Conservation (phyloP, 2,797 vertebrate genomes). For the Clarias platycephalus region DNA sequence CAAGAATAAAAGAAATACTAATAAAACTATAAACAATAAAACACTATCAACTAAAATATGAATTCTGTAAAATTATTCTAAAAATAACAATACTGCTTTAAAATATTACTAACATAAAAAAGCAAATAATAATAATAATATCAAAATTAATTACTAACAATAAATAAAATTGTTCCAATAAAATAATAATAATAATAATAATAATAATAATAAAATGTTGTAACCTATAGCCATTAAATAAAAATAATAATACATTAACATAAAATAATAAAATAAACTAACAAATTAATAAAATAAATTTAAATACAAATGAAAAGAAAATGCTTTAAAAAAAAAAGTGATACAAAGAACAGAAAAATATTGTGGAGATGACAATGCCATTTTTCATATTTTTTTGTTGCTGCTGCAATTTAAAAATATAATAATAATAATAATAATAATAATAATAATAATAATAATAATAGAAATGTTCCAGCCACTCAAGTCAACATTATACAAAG, state of each 20-base stretch:
- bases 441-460: neutral
- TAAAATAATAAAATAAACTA: no score
- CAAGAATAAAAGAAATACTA: neutral
- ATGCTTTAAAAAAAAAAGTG: no score
- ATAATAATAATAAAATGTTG: neutral
- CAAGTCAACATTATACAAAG: no score
- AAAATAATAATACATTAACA: no score
- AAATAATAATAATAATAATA: neutral
- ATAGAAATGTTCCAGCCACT: no score
- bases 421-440: neutral
- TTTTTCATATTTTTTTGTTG: neutral
- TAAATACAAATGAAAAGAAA: no score
- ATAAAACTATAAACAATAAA: neutral
- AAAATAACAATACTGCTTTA: neutral
- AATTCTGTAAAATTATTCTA: no score
- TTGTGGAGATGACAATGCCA: neutral
- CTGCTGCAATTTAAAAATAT: constrained; percentile 51
- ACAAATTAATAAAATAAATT: no score
- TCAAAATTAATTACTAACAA: neutral
- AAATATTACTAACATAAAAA: neutral
- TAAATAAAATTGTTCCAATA: neutral
- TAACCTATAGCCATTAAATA: neutral
- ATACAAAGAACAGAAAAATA: no score
- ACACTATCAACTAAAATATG: no score
- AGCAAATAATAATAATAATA: neutral